These are phyloP conservation scores for Ceratina japonica DNA, from an alignment of 1,140 invertebrate genomes.

Conservation along the genomic window DNA sequence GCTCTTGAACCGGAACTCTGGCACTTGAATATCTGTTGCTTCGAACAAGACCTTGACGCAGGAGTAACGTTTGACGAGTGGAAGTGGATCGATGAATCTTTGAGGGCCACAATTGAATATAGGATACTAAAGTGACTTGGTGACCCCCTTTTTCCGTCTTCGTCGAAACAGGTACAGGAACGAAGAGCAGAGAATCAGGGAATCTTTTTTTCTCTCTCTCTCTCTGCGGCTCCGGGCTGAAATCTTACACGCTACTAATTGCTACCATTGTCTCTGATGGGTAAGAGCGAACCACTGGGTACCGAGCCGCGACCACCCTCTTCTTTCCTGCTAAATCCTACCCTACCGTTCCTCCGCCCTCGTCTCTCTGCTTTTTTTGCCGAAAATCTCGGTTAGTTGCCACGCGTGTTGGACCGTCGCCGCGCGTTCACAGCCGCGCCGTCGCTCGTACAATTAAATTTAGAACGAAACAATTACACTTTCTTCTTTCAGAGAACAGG, in stretches of 20 bases:
- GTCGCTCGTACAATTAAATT: not conserved
- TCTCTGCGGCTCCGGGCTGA: constrained; percentile 34
- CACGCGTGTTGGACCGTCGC: not conserved
- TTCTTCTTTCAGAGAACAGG: too few relatives aligned
- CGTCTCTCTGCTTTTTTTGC: not conserved
- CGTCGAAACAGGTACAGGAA: constrained; percentile 35
- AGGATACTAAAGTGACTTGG: constrained; percentile 16
- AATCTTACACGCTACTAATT: constrained; percentile 65
- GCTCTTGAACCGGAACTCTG: not conserved
- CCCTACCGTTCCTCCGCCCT: constrained; percentile 1
- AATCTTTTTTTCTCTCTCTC: constrained; percentile 27
- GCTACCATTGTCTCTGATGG: constrained; percentile 56
- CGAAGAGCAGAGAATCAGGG: constrained; percentile 44
- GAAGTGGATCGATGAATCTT: constrained; percentile 38
- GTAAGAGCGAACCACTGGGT: constrained; percentile 23
- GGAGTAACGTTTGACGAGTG: not conserved
- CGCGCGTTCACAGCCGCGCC: not conserved
- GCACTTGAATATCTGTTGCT: constrained; percentile 36
- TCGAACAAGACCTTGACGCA: constrained; percentile 33
- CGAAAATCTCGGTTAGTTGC: constrained; percentile 19
- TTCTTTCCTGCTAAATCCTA: constrained; percentile 24
- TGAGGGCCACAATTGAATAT: constrained; percentile 23
- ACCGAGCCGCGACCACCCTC: not conserved
- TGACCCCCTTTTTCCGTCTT: constrained; percentile 41
- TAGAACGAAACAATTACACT: not conserved